Conservation (phyloP, 2,113 vertebrate species). For the Ciconia boyciana region DNA sequence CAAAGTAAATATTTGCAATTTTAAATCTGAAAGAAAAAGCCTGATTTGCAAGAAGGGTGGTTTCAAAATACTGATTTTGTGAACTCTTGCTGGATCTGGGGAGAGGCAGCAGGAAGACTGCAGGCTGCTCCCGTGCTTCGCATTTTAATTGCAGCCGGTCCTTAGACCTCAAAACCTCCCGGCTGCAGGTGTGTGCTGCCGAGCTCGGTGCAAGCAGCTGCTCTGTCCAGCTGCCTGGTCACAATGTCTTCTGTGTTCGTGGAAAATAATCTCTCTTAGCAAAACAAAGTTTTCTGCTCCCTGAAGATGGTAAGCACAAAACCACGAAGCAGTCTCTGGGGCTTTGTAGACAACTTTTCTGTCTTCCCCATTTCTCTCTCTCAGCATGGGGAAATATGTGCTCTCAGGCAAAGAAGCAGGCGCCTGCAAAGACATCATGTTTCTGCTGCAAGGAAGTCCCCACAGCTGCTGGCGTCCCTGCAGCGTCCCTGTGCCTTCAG, state of each 20-base stretch:
- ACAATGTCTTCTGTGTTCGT: rapidly evolving
- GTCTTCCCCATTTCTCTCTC: too few relatives aligned
- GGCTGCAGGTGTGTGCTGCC: not conserved
- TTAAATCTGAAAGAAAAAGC: not conserved
- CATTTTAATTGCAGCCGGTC: rapidly evolving
- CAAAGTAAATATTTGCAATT: not conserved
- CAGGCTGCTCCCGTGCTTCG: not conserved
- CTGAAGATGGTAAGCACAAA: not conserved
- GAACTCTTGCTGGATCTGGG: not conserved
- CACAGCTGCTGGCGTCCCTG: not conserved
- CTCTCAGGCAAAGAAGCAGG: not conserved
- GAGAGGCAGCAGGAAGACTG: not conserved
- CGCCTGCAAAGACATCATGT: rapidly evolving
- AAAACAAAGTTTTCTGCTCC: not conserved
- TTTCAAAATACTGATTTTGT: not conserved
- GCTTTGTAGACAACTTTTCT: not conserved
- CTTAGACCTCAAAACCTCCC: rapidly evolving
- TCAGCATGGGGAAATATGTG: rapidly evolving
- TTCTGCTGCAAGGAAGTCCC: not conserved
- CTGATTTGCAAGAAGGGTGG: not conserved
- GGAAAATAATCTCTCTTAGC: too few relatives aligned
- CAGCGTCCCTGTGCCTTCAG: not conserved
- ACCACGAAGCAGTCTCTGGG: not conserved
- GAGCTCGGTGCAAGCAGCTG: not conserved
- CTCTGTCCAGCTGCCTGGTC: not conserved